Evolutionary conservation across 2,888 invertebrate species (phyloP).

Genomic region (Bimastos eiseni): DNA sequence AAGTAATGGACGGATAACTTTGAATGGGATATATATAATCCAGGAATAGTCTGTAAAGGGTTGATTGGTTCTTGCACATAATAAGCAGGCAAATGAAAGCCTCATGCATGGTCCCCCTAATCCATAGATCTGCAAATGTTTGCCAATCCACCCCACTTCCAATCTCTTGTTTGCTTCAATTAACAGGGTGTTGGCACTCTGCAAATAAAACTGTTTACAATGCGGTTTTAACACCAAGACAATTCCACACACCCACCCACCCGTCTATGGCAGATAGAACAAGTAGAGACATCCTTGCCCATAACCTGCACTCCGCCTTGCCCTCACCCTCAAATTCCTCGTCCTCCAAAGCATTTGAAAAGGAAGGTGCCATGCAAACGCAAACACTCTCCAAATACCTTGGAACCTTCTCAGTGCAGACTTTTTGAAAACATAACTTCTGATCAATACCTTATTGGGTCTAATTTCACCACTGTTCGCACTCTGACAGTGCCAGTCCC

Average conservation of each 20-base stretch:
- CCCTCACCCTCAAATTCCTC: neutral
- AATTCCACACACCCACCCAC: neutral
- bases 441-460: neutral
- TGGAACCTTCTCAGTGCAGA: neutral
- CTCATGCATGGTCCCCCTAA: neutral
- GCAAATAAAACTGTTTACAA: slow-evolving; percentile 13
- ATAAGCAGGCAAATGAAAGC: neutral
- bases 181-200: neutral
- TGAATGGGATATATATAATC: neutral
- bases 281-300: neutral
- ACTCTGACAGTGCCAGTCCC: no score
- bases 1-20: neutral
- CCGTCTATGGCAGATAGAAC: neutral
- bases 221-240: neutral
- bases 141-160: neutral
- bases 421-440: neutral
- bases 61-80: neutral
- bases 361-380: neutral
- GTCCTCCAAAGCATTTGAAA: neutral
- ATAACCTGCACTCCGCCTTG: neutral
- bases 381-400: neutral
- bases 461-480: no score
- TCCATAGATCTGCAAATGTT: neutral
- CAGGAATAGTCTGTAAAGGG: neutral
- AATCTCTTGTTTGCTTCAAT: neutral